Evolutionary conservation across 2,888 invertebrate genomes (phyloP).

Genomic region (Eledone cirrhosa): DNA sequence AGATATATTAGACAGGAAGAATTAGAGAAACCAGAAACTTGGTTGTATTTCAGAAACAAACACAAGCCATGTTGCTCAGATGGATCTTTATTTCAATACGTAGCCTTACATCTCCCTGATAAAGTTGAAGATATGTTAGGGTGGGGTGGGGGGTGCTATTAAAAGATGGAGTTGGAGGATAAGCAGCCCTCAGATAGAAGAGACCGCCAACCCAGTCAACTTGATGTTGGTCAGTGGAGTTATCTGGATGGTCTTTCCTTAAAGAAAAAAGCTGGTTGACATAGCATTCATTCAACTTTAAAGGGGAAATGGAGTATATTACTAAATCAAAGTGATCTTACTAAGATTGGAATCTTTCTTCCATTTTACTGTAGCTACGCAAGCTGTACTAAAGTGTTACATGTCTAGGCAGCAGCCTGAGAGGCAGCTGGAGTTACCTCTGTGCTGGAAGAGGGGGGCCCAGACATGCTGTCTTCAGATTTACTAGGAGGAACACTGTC

Average conservation of each 20-base stretch:
- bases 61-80: conserved; percentile 22
- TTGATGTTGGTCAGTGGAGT: conserved; percentile 19
- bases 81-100: conserved; percentile 29
- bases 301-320: conserved; percentile 16
- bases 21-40: no score
- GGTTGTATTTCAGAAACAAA: no score
- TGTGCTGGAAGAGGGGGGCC: not conserved
- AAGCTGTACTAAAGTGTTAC: conserved; percentile 9
- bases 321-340: conserved; percentile 25
- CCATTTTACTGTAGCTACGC: conserved; percentile 17
- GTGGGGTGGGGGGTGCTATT: conserved; percentile 9
- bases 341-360: conserved; percentile 23
- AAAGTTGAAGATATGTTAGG: conserved; percentile 22
- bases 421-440: conserved; percentile 19
- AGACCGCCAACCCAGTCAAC: conserved; percentile 26
- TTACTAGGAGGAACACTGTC: conserved; percentile 3
- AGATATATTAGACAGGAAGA: no score
- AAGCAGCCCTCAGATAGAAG: not conserved
- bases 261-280: conserved; percentile 24
- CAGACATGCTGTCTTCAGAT: conserved; percentile 9
- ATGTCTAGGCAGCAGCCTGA: conserved; percentile 25
- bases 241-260: conserved; percentile 13
- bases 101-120: conserved; percentile 29
- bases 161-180: conserved; percentile 27
- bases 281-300: conserved; percentile 28